Percentiles rank a stretch among this genome's conserved stretches.
Conservation (phyloP, 2,113 vertebrate species). For the Mola mola region DNA sequence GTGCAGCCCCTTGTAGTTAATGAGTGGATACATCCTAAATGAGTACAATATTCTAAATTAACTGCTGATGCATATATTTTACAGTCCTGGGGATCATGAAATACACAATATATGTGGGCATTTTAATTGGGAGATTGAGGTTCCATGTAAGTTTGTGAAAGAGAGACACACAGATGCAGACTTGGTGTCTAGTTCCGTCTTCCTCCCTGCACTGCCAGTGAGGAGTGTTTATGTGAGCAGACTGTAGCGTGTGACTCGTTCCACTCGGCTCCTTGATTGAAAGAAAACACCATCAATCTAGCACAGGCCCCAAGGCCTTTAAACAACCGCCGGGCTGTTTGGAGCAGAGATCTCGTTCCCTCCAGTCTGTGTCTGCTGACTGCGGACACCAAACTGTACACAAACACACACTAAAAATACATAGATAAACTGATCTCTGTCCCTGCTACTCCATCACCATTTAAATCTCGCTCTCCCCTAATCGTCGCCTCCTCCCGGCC, state of each 20-base stretch:
- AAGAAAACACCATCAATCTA: conserved; percentile 82
- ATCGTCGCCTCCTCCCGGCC: conserved; percentile 1
- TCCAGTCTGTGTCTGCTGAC: conserved; percentile 31
- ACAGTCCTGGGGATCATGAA: too few species aligned
- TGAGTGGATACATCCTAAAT: too few species aligned
- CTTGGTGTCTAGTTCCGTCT: conserved; percentile 39
- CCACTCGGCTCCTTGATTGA: conserved; percentile 74
- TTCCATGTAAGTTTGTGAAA: conserved; percentile 10
- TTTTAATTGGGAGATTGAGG: too few species aligned
- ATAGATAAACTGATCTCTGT: conserved; percentile 13
- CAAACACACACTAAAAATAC: conserved; percentile 8
- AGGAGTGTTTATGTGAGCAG: conserved; percentile 60
- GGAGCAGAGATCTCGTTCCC: conserved; percentile 40
- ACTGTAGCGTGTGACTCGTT: conserved; percentile 56
- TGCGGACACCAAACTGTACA: conserved; percentile 22
- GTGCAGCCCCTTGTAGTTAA: too few species aligned
- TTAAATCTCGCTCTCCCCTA: conserved; percentile 21
- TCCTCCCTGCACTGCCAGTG: conserved; percentile 42
- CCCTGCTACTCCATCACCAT: conserved; percentile 1
- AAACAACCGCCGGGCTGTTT: conserved; percentile 70
- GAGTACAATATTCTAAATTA: too few species aligned
- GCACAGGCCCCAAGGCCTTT: conserved; percentile 62
- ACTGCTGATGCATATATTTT: too few species aligned
- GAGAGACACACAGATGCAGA: conserved; percentile 26
- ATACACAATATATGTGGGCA: too few species aligned